phyloP scores from a whole-genome alignment of 2,888 invertebrate genomes.

The Torymus aiolomorphi region DNA sequence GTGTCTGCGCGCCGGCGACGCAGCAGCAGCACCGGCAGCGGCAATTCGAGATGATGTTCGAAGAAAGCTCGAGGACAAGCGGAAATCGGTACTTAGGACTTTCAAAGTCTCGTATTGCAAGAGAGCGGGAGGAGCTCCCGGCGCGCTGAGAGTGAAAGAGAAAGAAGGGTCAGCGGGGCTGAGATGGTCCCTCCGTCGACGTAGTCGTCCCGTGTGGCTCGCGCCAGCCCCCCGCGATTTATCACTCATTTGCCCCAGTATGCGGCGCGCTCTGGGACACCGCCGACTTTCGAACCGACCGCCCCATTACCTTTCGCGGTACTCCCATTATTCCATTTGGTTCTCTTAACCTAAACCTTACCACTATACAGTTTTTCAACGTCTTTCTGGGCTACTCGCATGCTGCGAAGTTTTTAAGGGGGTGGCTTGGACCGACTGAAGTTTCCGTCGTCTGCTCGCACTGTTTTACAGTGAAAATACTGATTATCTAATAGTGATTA shows the following conservation, averaged over 20 bases:
- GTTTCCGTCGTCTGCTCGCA: too few relatives aligned
- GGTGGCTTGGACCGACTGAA: too few relatives aligned
- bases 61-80: slow-evolving; percentile 59
- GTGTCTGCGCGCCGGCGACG: not conserved
- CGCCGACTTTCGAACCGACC: slow-evolving; percentile 17
- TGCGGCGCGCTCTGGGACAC: not conserved
- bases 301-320: slow-evolving; percentile 40
- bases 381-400: too few relatives aligned
- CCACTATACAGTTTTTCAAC: too few relatives aligned
- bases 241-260: slow-evolving; percentile 12
- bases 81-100: slow-evolving; percentile 54
- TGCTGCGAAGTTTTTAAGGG: too few relatives aligned
- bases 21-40: not conserved
- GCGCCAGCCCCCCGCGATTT: slow-evolving; percentile 4
- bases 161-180: too few relatives aligned
- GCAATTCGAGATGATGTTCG: slow-evolving; percentile 48
- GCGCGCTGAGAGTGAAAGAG: not conserved
- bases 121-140: not conserved
- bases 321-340: slow-evolving; percentile 25
- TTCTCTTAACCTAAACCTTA: not conserved
- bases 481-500: too few relatives aligned
- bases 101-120: slow-evolving; percentile 46
- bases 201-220: not conserved
- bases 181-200: too few relatives aligned
- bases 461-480: too few relatives aligned